Evolutionary conservation across 64 coral and sea anemone species (phyloP), one percentile per base, ranked within the genome.

Genomic region (Cladopsammia gracilis): DNA sequence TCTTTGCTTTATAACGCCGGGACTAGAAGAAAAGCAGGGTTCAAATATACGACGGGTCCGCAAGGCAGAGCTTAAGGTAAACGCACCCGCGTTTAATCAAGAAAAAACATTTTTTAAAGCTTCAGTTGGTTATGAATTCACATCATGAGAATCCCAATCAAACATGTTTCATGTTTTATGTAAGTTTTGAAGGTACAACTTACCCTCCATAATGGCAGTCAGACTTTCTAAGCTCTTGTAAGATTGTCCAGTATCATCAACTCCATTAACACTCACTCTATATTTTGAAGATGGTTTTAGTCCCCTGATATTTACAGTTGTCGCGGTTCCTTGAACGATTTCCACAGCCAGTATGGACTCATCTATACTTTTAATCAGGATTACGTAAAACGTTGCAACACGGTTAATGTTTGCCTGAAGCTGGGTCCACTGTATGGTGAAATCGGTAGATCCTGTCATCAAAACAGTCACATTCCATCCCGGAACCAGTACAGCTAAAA

Each of bases 391-490:
- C 4, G 11, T 46, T 12, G 71, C 71, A 73, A 4, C 12, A 3
- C 25, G 43, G 44, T 73, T 48, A 15, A 48, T 15, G 10, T 46
- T 14, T 19, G 71, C 19, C 11, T 18, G 2, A 10, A 73, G 71
- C 26, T 12, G 3, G 2, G 26, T 47, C 71, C 71, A 73, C 10
- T 73, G 44, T 11, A 48, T n/a, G 3, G 10, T 16, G 46, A 73
- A 48, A 18, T 10, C 25, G 3, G 11, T 47, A 16, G 2, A 44
- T 18, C 12, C 3, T 10, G 43, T 5, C 12, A 26, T 73, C 10
- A 73, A 46, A 4, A 73, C 43, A 26, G 44, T 73, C 15, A 6
- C 71, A 73, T 73, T 73, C 71, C 71, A 73, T 73, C 71, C 71
- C 3, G 10, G 6, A 47, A 73, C 42, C 71, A 19, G 12, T 18